Evolutionary conservation across 1,140 invertebrate species (phyloP), one percentile per base, ranked within the genome.

Genomic region (Octopus sinensis): DNA sequence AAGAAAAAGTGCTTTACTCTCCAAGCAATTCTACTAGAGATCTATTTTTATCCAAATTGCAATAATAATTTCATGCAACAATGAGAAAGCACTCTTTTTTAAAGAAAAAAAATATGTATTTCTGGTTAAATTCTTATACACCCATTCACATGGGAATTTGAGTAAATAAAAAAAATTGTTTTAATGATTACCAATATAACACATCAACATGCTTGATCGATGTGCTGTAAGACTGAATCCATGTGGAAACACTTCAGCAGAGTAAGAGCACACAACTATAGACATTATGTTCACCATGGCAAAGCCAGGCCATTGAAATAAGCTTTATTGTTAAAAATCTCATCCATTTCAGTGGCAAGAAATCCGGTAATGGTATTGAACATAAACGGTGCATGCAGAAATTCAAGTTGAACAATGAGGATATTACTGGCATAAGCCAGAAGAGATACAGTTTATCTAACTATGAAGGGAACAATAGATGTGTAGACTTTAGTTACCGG

Each of bases 281-380:
- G 30, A 73, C 68, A 73, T 73, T 73, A 73, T 73, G 68, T 73
- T 73, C 68, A 73, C 68, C 68, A 23, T 73, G 68, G 68, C 68
- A 73, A 73, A 73, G 68, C 68, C 68, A 73, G 68, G 68, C 68
- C 68, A 73, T n/a, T 73, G 68, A 73, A 73, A 73, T 73, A 73
- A 73, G 68, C 68, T 73, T 73, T 73, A 73, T 73, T 73, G 30
- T 73, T 73, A 73, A 73, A 73, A 73, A 73, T 73, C 13, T 73
- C 68, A 73, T 73, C 30, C 68, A 73, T 73, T 73, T 73, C 68
- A 73, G 68, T 73, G 68, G 68, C 68, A 73, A 73, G 68, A 73
- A 73, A 73, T 73, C 68, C 68, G 68, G 68, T 73, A 73, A 73
- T 73, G 68, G 68, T 73, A 73, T 73, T 73, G 68, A 73, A 73